Evolutionary conservation across 2,113 vertebrate species (phyloP).

Genomic region (Lepidothrix coronata): DNA sequence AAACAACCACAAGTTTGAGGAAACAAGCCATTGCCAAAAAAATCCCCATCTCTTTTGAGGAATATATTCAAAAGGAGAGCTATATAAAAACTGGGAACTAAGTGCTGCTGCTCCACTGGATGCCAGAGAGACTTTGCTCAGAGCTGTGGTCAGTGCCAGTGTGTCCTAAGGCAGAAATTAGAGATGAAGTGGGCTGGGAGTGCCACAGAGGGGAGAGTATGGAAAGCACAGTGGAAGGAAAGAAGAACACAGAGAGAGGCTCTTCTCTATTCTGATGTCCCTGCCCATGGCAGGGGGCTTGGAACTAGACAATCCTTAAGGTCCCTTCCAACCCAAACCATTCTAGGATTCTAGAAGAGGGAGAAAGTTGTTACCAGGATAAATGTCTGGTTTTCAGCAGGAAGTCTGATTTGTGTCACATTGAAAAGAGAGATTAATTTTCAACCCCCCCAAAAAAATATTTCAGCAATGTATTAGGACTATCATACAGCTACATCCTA

Average conservation of each 20-base stretch:
- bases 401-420: not conserved
- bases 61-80: not conserved
- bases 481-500: not conserved
- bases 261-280: not conserved
- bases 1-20: not conserved
- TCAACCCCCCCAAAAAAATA: not conserved
- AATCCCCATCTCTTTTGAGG: not conserved
- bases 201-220: not conserved
- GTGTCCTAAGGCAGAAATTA: not conserved
- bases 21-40: not conserved
- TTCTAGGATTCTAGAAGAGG: not conserved
- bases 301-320: not conserved
- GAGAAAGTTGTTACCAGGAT: not conserved
- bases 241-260: not conserved
- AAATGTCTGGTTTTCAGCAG: not conserved
- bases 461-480: not conserved
- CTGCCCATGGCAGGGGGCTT: not conserved
- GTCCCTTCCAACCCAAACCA: not conserved
- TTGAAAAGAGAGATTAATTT: not conserved
- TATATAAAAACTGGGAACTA: not conserved
- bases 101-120: not conserved
- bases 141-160: not conserved
- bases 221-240: not conserved
- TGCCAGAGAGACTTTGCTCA: fast-evolving
- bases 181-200: not conserved